Base-by-base conservation (phyloP, 1,140 invertebrate genomes). In the Zaprionus camerounensis region DNA sequence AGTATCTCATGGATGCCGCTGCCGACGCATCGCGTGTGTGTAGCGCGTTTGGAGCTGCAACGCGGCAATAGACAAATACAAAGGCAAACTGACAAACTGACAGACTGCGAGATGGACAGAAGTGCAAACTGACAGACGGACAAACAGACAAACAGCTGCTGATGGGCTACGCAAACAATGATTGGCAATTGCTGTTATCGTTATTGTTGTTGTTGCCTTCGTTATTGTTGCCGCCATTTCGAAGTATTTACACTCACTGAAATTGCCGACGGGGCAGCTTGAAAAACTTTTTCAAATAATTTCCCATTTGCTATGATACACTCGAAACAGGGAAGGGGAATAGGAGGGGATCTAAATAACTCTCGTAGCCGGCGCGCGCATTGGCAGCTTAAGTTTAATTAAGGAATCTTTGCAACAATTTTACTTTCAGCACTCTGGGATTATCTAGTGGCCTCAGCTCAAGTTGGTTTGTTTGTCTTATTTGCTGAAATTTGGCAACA, bases 111-210 rank as follows among this genome's bases (percentile, higher is more conserved):
- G 5, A 55, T 17, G 28, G 20, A 41, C 13, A 51, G 13, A 22
- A 13, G 36, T 12, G 26, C 41, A 51, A 17, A 38, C 26, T n/a
- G 12, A 26, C 15, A 31, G 1, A 31, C 26, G 11, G 28, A 17
- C 36, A 62, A 15, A 66, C 46, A 31, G 69, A 49, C 68, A 75
- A 69, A 80, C 79, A 83, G 84, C 78, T 83, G 84, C 83, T 88
- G 83, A 87, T 87, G 83, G 73, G 84, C 83, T 88, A 84, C 80
- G 83, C 80, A 76, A 87, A 84, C 84, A 87, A 87, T 87, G 84
- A 87, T 88, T 88, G 84, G 84, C 84, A 87, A 88, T 90, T 72
- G 75, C 75, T 85, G 82, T 78, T 85, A 85, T 85, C 78, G 63
- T 72, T 72, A 7, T 9, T 31, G 28, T 31, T 63, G 20, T 49